Conservation (phyloP, 35 echinoderm and acorn worm species). For the Acanthaster planci region DNA sequence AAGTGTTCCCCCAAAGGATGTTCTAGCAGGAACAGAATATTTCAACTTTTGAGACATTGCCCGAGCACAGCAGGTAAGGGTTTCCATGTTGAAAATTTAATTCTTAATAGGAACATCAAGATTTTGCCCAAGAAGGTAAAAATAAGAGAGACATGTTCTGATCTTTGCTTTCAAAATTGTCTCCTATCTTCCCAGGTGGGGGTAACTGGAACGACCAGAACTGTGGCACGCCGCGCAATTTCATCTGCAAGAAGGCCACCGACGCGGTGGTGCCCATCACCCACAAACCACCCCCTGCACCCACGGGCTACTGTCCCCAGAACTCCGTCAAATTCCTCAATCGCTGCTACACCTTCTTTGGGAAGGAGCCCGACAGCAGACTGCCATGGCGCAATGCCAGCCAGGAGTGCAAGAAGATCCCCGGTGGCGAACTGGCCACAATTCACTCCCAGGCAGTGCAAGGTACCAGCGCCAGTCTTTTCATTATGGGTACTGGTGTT, state of each 20-base stretch:
- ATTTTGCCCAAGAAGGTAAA: too few relatives aligned
- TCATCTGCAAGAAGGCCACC: conserved; percentile 67
- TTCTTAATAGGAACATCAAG: too few relatives aligned
- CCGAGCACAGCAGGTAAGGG: too few relatives aligned
- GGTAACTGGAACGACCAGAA: conserved; percentile 76
- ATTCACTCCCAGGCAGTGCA: conserved; percentile 72
- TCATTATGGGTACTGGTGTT: neutral
- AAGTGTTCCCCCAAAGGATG: too few relatives aligned
- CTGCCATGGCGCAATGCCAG: conserved; percentile 65
- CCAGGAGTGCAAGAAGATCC: conserved; percentile 33
- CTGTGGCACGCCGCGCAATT: conserved; percentile 54
- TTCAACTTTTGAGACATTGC: too few relatives aligned
- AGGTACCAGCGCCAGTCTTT: conserved; percentile 23
- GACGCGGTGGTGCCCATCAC: conserved; percentile 49
- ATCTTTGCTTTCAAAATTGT: too few relatives aligned
- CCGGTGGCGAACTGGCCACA: conserved; percentile 58
- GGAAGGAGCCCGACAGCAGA: conserved; percentile 4
- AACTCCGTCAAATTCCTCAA: conserved; percentile 51
- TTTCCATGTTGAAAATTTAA: too few relatives aligned
- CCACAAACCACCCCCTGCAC: conserved; percentile 34
- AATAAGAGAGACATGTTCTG: neutral
- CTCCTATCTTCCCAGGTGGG: neutral
- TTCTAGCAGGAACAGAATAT: too few relatives aligned
- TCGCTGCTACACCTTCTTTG: conserved; percentile 78
- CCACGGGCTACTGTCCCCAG: conserved; percentile 55